Conservation (phyloP, 2,113 vertebrate genomes). For the Sclerurus mexicanus region DNA sequence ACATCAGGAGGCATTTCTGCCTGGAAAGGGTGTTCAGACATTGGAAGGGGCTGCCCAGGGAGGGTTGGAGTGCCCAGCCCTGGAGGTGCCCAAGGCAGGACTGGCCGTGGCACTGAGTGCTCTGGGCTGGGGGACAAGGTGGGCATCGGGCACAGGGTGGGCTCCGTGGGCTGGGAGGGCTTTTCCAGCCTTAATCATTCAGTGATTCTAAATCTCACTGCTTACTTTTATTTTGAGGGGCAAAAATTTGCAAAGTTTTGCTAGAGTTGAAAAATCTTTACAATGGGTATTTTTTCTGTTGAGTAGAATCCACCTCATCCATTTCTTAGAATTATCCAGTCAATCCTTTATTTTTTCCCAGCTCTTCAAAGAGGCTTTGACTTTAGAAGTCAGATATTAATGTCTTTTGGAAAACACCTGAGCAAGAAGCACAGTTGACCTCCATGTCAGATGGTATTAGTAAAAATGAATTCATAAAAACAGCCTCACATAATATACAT, state of each 20-base stretch:
- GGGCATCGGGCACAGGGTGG: accelerated
- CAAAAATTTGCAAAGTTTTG: neutral
- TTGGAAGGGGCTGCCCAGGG: neutral
- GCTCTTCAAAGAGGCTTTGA: neutral
- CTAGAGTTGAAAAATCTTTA: neutral
- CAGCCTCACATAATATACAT: neutral
- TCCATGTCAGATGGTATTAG: neutral
- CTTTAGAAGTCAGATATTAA: neutral
- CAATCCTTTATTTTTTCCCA: neutral
- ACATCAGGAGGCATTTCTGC: neutral
- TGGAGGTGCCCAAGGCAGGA: neutral
- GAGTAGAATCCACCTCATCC: neutral
- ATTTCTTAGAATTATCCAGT: constrained; percentile 8
- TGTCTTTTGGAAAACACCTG: neutral
- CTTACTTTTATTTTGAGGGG: neutral
- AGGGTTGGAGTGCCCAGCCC: neutral
- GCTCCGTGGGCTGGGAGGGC: accelerated
- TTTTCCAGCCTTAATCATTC: neutral
- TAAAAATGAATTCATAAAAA: neutral
- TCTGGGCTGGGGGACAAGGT: neutral
- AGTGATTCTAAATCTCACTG: neutral
- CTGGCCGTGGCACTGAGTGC: neutral
- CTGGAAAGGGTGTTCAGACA: neutral
- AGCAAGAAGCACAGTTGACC: neutral
- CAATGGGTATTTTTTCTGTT: neutral